Evolutionary conservation across 2,113 vertebrate species (phyloP), one percentile per base, ranked within the genome.

Genomic region (Stomatorhinus ivindoensis): DNA sequence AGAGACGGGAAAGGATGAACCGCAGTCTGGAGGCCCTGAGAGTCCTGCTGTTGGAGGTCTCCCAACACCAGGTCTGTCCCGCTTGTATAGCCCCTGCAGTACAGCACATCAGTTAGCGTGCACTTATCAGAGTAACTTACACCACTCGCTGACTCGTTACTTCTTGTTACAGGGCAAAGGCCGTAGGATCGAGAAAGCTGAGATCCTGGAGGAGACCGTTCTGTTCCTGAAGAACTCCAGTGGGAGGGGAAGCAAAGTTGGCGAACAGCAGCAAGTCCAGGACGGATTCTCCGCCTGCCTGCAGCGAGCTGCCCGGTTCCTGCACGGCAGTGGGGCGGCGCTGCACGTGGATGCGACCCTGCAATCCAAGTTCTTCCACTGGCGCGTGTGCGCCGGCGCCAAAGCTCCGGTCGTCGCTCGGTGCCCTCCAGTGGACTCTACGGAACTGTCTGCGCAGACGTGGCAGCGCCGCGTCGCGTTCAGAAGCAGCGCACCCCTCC

Each of bases 1-100:
- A 95, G 27, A 95, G 96, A 1, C 94, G 97, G 50, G 96, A 97
- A 89, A 94, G 96, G 76, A 97, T 97, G 94, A 97, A 97, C 91
- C 92, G 92, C 89, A 97, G 96, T 92, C 93, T 97, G 90, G 96
- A 97, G 39, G 93, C 93, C 46, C 93, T 97, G 90, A 94, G 95
- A 87, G 92, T 92, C 87, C 93, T 97, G 88, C 93, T 97, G 84
- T 91, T 96, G 42, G 94, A 95, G 55, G 93, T 93, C 44, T 94
- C 95, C 73, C 92, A 94, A 7, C 94, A 94, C 90, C 93, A 96
- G 94, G 96, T 97, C 94, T 95, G 94, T 92, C 9, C 21, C 58
- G 80, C 13, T 61, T 42, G 4, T 2, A 3, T 13, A 39, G 6
- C 24, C 44, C 27, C 24, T 21, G 42, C 11, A 17, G 83, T 50